Conservation (phyloP, 2,113 vertebrate genomes). For the Porphyrio hochstetteri region DNA sequence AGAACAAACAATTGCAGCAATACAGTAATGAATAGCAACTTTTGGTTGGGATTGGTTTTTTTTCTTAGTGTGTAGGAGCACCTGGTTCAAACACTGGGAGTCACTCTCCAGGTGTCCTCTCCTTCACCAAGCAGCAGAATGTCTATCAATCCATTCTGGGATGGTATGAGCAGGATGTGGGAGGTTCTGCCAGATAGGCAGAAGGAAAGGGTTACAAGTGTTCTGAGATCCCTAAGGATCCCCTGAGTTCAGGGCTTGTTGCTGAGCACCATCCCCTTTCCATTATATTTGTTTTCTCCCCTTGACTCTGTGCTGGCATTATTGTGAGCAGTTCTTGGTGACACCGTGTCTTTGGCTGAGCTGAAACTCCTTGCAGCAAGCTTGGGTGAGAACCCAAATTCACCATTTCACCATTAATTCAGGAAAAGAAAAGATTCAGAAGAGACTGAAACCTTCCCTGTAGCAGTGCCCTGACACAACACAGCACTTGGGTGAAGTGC, state of each 20-base stretch:
- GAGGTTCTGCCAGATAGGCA: slow-evolving; percentile 28
- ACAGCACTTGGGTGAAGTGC: neutral
- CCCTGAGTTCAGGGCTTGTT: neutral
- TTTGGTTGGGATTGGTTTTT: neutral
- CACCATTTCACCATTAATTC: neutral
- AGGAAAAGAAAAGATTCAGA: neutral
- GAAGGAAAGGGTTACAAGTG: neutral
- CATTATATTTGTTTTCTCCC: neutral
- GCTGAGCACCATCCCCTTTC: neutral
- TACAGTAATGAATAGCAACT: slow-evolving; percentile 68
- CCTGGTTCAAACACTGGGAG: slow-evolving; percentile 83
- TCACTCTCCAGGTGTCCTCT: slow-evolving; percentile 62
- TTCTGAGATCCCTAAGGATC: neutral
- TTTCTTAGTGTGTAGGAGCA: slow-evolving; percentile 60
- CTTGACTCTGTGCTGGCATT: neutral
- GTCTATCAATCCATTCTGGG: slow-evolving; percentile 29
- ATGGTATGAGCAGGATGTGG: slow-evolving; percentile 1
- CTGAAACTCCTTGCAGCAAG: neutral
- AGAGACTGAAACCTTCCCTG: neutral
- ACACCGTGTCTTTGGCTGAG: neutral
- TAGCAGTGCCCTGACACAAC: neutral
- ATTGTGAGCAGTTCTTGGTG: neutral
- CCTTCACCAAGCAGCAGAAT: slow-evolving; percentile 71
- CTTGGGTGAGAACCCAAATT: neutral
- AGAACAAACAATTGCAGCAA: slow-evolving; percentile 74